Evolutionary conservation across 2,888 invertebrate species (phyloP), one percentile per base, ranked within the genome.

Genomic region (Cylloceria caligata): DNA sequence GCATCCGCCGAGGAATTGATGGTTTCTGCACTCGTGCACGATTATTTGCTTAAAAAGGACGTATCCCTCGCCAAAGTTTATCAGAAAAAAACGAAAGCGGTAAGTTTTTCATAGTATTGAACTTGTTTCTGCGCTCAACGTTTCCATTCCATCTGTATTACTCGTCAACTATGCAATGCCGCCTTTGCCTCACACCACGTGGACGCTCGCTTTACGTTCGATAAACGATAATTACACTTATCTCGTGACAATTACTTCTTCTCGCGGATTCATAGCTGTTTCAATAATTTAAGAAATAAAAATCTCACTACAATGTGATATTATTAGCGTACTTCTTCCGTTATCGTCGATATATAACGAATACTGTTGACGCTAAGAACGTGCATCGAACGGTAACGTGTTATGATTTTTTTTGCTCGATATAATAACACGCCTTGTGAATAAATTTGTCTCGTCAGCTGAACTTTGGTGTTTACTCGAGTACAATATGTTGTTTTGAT

Each of bases 11-110:
- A 93, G 62, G 93, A 94, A 78, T 88, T 91, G 84, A 88, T 94
- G 36, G 88, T 94, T 69, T 93, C 93, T 87, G 95, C 96, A 4
- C 90, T 97, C 75, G 94, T 96, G 79, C 94, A 95, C 85, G 95
- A 96, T 85, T 95, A 94, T 93, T 92, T 97, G 78, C 91, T 93
- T 79, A 94, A 94, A 85, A 94, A 94, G 85, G 95, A 96, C 89
- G 95, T 95, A 90, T 93, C 94, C 5, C 89, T 97, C 36, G 97
- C 97, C 0, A 94, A 95, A 88, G 94, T 95, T 67, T 96, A 96
- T 90, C 94, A 95, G 88, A 94, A 95, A 88, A 96, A 96, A 93
- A 94, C 95, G 0, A 96, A 96, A 91, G 95, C 96, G 93, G 97
- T 97, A 94, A 95, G 96, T 94, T 83, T 57, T 67, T 67, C 64